Conservation (phyloP, 2,113 vertebrate genomes). For the Neolamprologus kungweensis region DNA sequence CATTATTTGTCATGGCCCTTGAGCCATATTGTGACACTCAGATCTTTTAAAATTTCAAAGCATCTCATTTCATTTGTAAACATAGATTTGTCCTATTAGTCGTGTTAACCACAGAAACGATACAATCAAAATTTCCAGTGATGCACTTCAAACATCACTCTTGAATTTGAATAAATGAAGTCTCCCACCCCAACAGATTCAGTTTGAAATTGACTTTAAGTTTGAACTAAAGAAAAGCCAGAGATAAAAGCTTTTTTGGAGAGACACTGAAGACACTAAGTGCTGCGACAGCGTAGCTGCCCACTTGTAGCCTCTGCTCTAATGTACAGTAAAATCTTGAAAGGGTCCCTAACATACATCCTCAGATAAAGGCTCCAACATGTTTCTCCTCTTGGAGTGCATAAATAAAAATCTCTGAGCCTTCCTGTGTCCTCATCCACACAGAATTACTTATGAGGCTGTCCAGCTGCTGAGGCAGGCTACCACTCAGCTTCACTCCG, state of each 20-base stretch:
- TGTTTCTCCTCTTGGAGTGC: background rate
- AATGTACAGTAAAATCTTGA: background rate
- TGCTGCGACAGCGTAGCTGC: background rate
- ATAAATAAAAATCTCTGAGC: slow-evolving; percentile 37
- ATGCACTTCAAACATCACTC: background rate
- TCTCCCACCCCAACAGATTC: background rate
- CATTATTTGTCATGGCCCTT: background rate
- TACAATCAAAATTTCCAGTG: background rate
- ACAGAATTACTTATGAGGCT: slow-evolving; percentile 37
- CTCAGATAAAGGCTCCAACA: slow-evolving; percentile 17
- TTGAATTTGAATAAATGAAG: background rate
- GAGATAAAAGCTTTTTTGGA: background rate
- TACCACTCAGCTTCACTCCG: slow-evolving; percentile 14
- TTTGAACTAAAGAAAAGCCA: background rate
- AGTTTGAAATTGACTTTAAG: background rate
- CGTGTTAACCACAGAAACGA: background rate
- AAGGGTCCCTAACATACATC: slow-evolving; percentile 1
- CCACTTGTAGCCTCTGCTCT: background rate
- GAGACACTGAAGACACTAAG: background rate
- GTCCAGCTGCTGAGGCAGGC: slow-evolving; percentile 40
- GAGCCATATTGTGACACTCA: background rate
- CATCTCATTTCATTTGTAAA: background rate
- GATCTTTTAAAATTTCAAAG: background rate
- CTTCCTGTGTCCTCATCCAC: slow-evolving; percentile 23
- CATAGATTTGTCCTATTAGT: background rate